These are phyloP conservation scores for Tachina fera DNA, from an alignment of 2,888 invertebrate genomes.

Conservation along the genomic window DNA sequence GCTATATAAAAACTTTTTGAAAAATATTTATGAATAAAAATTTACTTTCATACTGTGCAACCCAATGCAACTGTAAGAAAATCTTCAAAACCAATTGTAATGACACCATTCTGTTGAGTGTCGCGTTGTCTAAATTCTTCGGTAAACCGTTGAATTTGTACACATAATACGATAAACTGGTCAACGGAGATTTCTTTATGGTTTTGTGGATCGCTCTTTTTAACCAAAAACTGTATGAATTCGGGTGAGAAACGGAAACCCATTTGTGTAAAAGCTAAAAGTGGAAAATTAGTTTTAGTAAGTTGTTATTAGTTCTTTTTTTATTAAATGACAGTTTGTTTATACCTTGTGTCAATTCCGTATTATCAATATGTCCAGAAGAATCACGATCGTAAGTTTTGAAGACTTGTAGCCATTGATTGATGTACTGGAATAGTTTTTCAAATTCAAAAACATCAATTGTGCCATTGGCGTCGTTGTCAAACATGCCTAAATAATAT, in stretches of 20 bases:
- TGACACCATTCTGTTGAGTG: constrained; percentile 90
- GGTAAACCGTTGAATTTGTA: constrained; percentile 93
- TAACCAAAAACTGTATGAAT: constrained; percentile 89
- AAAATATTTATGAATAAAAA: constrained; percentile 3
- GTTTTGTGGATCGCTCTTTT: constrained; percentile 87
- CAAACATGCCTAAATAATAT: constrained; percentile 90
- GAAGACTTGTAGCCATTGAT: constrained; percentile 94
- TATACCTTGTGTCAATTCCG: constrained; percentile 89
- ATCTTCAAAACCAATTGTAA: constrained; percentile 95
- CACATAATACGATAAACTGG: constrained; percentile 93
- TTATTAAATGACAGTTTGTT: not conserved
- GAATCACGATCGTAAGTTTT: constrained; percentile 93
- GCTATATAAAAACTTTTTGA: not conserved
- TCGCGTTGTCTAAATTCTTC: constrained; percentile 94
- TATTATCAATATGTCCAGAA: constrained; percentile 92
- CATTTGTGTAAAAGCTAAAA: constrained; percentile 91
- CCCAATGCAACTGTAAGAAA: constrained; percentile 92
- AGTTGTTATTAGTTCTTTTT: not conserved
- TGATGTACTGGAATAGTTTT: constrained; percentile 93
- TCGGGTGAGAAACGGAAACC: constrained; percentile 92
- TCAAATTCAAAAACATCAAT: constrained; percentile 93
- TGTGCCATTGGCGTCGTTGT: constrained; percentile 91
- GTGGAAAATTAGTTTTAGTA: not conserved
- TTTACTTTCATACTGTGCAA: constrained; percentile 83
- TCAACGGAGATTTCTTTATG: constrained; percentile 90